A percentile compares a stretch with the other conserved stretches of the same genome.
These are phyloP conservation scores for Meloe dianella DNA, from an alignment of 2,888 invertebrate genomes.

Conservation along the genomic window DNA sequence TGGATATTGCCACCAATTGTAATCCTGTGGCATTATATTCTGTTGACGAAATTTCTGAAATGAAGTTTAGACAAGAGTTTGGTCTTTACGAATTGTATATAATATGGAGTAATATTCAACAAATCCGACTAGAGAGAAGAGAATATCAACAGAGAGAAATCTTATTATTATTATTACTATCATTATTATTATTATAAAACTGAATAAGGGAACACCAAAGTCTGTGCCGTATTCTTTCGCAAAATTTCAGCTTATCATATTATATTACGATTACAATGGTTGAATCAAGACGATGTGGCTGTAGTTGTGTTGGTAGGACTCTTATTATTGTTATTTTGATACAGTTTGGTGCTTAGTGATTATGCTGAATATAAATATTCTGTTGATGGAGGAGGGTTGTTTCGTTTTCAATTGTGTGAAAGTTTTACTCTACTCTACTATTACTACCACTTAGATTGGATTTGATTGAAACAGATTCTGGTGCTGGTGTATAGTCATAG, in stretches of 20 bases:
- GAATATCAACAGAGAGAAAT: conserved; percentile 17
- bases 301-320: conserved; percentile 24
- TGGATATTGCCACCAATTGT: conserved; percentile 16
- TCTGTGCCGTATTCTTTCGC: conserved; percentile 28
- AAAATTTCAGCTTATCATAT: conserved; percentile 32
- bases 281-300: conserved; percentile 12
- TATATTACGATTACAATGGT: conserved; percentile 28
- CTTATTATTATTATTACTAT: conserved; percentile 19
- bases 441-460: background rate
- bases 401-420: conserved; percentile 35
- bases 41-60: conserved; percentile 25
- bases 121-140: background rate
- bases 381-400: conserved; percentile 34
- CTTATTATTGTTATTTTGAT: conserved; percentile 25
- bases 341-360: conserved; percentile 19
- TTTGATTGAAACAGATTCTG: background rate
- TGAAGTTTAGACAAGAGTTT: conserved; percentile 28
- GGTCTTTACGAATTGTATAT: conserved; percentile 3
- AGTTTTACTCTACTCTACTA: conserved; percentile 27
- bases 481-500: background rate
- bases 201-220: conserved; percentile 24
- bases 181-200: conserved; percentile 2
- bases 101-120: background rate
- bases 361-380: conserved; percentile 38
- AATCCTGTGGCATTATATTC: conserved; percentile 15